phyloP scores from a whole-genome alignment of 2,888 invertebrate genomes.

The Spodoptera exigua region DNA sequence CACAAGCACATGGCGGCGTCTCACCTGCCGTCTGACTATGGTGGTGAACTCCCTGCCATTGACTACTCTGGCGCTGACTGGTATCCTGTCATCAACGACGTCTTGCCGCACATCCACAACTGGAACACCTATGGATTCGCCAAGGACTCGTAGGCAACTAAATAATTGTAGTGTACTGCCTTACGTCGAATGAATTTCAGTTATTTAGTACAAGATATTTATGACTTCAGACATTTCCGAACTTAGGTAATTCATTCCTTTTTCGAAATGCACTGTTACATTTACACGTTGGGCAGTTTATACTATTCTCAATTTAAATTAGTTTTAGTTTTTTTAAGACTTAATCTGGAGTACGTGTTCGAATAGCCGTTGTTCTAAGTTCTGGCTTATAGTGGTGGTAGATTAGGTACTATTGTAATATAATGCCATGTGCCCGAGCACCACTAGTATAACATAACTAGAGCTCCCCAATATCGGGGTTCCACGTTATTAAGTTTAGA shows the following conservation, averaged over 20 bases:
- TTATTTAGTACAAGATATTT: constrained; percentile 42
- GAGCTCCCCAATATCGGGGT: constrained; percentile 57
- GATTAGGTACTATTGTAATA: constrained; percentile 42
- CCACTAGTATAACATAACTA: constrained; percentile 59
- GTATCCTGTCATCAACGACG: constrained; percentile 91
- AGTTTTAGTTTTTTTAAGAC: constrained; percentile 47
- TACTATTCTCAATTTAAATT: constrained; percentile 46
- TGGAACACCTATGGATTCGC: constrained; percentile 92
- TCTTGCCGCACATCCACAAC: constrained; percentile 91
- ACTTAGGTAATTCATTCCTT: background rate
- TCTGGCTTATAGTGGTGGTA: constrained; percentile 39
- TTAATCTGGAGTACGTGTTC: constrained; percentile 45
- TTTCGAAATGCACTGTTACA: background rate
- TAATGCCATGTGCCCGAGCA: constrained; percentile 64
- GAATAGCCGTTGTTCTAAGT: constrained; percentile 34
- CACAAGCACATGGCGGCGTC: constrained; percentile 92
- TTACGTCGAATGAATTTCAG: constrained; percentile 24
- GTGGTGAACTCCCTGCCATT: constrained; percentile 92
- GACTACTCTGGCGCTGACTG: constrained; percentile 94
- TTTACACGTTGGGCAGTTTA: constrained; percentile 37
- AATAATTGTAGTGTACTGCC: constrained; percentile 33
- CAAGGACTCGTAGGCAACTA: constrained; percentile 79
- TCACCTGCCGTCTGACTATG: constrained; percentile 93
- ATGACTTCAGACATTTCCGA: constrained; percentile 3
- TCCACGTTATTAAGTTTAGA: constrained; percentile 52